Evolutionary conservation across 2,888 invertebrate species (phyloP), one percentile per base, ranked within the genome.

Genomic region (Odontothrips loti): DNA sequence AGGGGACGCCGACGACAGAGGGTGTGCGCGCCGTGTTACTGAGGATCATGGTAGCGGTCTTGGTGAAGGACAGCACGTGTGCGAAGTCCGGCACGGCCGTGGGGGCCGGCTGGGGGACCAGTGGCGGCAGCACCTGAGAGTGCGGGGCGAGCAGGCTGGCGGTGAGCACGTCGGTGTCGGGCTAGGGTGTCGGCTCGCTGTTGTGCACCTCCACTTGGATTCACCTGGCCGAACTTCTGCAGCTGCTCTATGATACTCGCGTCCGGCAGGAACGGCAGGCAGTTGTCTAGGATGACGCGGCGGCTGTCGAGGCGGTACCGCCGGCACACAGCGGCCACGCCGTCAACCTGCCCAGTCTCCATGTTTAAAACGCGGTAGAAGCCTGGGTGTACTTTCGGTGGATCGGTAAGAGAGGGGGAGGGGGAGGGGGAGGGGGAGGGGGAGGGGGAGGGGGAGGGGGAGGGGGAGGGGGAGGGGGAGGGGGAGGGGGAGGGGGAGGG

Each of bases 181-280:
- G 51, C 8, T 17, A 12, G 51, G n/a, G n/a, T n/a, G 51, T 51
- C 51, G 15, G 51, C 15, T 51, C 51, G 12, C 51, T 17, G 12
- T 48, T 48, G 9, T 15, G 48, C 48, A 48, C 51, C 15, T 51
- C 15, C 51, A 17, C 10, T 12, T 51, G 51, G 15, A 8, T 17
- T 51, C 17, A 17, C 51, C 51, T 51, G 51, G 12, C 51, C 51
- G 17, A 51, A 51, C 9, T 51, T 17, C 8, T 51, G 15, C 15
- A 63, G 63, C n/a, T 63, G 20, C 20, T 9, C 1, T 1, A 63
- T n/a, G 63, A 63, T 63, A n/a, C n/a, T n/a, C 2, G 20, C 17
- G 63, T 63, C 63, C 63, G 20, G 17, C 63, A 63, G n/a, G 63
- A 63, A 63, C 20, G 63, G 63, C 63, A n/a, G n/a, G 63, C 63